phyloP scores from a whole-genome alignment of 1,140 invertebrate genomes.

The Stegodyphus mimosarum region DNA sequence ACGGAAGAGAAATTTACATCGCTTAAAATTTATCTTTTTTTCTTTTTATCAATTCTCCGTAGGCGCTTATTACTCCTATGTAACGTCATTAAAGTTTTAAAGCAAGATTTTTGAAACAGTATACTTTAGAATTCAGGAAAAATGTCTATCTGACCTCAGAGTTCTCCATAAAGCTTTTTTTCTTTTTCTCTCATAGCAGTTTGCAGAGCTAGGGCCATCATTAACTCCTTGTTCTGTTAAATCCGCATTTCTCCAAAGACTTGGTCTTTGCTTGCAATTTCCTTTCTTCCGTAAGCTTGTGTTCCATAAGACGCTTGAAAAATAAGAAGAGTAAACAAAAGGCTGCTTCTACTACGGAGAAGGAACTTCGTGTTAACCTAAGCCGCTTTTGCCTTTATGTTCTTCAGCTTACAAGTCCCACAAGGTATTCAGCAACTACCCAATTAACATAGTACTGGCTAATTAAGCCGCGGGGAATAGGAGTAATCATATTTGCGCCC shows the following conservation, averaged over 20 bases:
- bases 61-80: too few species aligned
- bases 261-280: neutral
- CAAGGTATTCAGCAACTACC: conserved; percentile 38
- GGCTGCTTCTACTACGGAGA: neutral
- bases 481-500: conserved; percentile 52
- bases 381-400: conserved; percentile 22
- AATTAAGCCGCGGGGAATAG: conserved; percentile 51
- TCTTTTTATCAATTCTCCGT: too few species aligned
- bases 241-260: conserved; percentile 1
- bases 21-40: too few species aligned
- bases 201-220: neutral
- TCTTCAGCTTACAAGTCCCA: conserved; percentile 33
- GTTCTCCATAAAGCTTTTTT: too few species aligned
- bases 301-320: neutral
- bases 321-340: conserved; percentile 12
- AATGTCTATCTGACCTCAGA: too few species aligned
- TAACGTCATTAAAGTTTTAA: too few species aligned
- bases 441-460: conserved; percentile 52
- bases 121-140: too few species aligned
- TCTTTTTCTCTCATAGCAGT: neutral
- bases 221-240: neutral
- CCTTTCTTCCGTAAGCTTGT: neutral
- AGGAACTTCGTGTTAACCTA: neutral
- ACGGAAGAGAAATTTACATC: too few species aligned
- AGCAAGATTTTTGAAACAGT: too few species aligned